Conservation (phyloP, 2,113 vertebrate species). For the Isichthys henryi region DNA sequence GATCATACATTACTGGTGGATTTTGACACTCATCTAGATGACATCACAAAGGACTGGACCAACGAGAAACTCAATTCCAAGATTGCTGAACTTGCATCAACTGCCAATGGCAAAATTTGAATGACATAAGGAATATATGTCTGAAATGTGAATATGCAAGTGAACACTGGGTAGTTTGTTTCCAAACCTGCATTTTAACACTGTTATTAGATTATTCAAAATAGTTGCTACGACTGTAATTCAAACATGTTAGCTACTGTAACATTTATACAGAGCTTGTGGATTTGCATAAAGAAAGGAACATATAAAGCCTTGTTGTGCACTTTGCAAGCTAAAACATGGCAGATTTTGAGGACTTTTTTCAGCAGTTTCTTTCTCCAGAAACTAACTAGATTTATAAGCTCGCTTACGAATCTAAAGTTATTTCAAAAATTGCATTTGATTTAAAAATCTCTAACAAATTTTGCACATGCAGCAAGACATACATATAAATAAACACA, state of each 20-base stretch:
- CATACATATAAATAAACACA: background rate
- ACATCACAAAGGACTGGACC: constrained; percentile 85
- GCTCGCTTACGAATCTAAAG: background rate
- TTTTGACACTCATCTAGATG: constrained; percentile 81
- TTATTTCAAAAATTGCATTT: background rate
- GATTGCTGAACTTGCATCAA: constrained; percentile 66
- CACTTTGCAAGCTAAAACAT: background rate
- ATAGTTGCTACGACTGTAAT: background rate
- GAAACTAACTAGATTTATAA: background rate
- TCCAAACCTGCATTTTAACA: background rate
- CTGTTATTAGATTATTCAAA: background rate
- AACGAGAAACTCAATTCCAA: constrained; percentile 75
- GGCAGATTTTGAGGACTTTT: background rate
- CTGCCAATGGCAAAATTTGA: constrained; percentile 66
- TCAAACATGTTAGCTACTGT: background rate
- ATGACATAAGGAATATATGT: constrained; percentile 22
- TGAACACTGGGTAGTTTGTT: background rate
- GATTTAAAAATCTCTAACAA: background rate
- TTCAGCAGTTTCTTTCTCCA: background rate
- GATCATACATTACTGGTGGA: constrained; percentile 72
- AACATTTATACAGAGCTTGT: background rate
- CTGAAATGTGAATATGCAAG: background rate
- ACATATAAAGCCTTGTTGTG: background rate
- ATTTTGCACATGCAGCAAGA: background rate
- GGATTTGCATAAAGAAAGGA: background rate